Conservation (phyloP, 2,113 vertebrate genomes). For the Phycodurus eques region DNA sequence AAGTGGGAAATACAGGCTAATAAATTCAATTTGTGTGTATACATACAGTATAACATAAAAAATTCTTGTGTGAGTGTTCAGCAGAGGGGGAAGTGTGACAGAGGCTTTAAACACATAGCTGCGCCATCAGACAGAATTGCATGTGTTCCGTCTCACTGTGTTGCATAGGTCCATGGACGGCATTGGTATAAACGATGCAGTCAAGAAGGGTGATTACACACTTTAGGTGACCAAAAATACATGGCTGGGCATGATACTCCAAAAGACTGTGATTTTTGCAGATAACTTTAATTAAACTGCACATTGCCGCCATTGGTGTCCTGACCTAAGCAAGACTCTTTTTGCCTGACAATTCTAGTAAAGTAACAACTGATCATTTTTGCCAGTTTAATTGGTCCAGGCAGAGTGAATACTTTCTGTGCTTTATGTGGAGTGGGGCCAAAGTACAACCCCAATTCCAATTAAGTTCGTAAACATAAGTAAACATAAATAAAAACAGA, state of each 20-base stretch:
- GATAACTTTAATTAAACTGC: neutral
- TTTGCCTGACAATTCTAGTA: too few species aligned
- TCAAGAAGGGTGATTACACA: neutral
- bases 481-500: too few species aligned
- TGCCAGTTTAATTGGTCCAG: too few species aligned
- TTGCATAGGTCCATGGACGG: neutral
- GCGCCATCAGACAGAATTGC: conserved; percentile 36
- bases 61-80: too few species aligned
- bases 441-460: too few species aligned
- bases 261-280: neutral
- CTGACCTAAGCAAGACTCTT: too few species aligned
- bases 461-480: too few species aligned
- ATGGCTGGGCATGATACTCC: neutral
- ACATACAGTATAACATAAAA: too few species aligned
- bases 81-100: conserved; percentile 48
- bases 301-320: neutral
- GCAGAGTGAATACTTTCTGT: too few species aligned
- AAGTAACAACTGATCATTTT: too few species aligned
- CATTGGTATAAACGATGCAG: neutral
- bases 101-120: conserved; percentile 38
- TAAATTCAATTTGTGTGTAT: neutral
- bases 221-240: neutral
- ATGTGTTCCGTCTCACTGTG: conserved; percentile 33
- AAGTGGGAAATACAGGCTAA: too few species aligned
- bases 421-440: too few species aligned